phyloP scores from a whole-genome alignment of 2,113 vertebrate genomes.

The Sinocyclocheilus rhinocerous region DNA sequence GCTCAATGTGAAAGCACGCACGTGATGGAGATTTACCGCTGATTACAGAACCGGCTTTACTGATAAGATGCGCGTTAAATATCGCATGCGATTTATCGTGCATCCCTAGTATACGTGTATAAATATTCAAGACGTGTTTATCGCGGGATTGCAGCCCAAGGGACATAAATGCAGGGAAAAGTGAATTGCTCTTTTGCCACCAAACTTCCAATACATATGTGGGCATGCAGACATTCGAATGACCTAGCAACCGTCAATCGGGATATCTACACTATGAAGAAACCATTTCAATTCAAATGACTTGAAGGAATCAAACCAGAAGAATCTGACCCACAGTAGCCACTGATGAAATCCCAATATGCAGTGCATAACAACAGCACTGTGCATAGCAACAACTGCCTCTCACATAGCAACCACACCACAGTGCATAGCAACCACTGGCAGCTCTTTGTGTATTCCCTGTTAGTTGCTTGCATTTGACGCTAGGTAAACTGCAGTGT shows the following conservation, averaged over 20 bases:
- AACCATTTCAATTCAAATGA: conserved; percentile 21
- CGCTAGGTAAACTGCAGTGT: conserved; percentile 31
- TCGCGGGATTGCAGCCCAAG: not conserved
- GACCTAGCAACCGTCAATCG: conserved; percentile 20
- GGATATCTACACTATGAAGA: conserved; percentile 2
- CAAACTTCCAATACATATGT: not conserved
- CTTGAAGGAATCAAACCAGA: conserved; percentile 10
- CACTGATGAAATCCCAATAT: conserved; percentile 30
- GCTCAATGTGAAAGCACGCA: too few species aligned
- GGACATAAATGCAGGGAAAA: not conserved
- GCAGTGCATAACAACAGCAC: conserved; percentile 54
- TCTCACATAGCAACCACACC: conserved; percentile 69
- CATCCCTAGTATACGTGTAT: not conserved
- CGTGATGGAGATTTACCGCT: too few species aligned
- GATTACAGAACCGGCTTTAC: too few species aligned
- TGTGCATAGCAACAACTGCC: conserved; percentile 70
- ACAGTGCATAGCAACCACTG: conserved; percentile 75
- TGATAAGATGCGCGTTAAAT: too few species aligned
- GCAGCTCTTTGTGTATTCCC: conserved; percentile 38
- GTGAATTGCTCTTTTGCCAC: not conserved
- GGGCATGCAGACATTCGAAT: not conserved
- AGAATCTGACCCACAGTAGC: conserved; percentile 20
- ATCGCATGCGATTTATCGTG: too few species aligned
- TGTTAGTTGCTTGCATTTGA: conserved; percentile 34
- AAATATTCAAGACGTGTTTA: conserved; percentile 15